Percentiles rank a stretch among this genome's conserved stretches.
Evolutionary conservation across 2,113 vertebrate species (phyloP).

Genomic region (Phylloscopus whistleri): DNA sequence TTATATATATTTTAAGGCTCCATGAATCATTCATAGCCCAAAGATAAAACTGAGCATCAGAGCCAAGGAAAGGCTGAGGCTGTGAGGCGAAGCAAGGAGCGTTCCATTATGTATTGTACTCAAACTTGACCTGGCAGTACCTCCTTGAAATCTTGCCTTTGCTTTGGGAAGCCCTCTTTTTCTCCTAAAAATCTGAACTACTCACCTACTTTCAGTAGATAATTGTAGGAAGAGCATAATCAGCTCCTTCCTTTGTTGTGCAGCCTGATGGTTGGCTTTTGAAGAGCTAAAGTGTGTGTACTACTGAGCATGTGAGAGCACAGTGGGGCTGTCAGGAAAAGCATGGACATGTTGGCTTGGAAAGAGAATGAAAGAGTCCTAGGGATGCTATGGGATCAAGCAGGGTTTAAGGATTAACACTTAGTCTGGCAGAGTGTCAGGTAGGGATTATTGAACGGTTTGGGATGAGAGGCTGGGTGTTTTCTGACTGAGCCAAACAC

Average conservation of each 20-base stretch:
- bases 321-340: not conserved
- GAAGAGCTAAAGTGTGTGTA: not conserved
- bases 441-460: not conserved
- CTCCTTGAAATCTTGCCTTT: not conserved
- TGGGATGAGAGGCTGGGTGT: not conserved
- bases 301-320: not conserved
- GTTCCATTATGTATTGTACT: slow-evolving; percentile 47
- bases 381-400: not conserved
- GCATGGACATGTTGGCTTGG: not conserved
- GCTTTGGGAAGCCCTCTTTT: not conserved
- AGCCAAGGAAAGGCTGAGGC: not conserved
- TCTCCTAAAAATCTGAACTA: not conserved
- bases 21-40: slow-evolving; percentile 73
- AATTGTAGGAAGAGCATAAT: not conserved
- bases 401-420: not conserved
- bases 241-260: not conserved
- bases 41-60: slow-evolving; percentile 56
- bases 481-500: not conserved
- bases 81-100: not conserved
- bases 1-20: slow-evolving; percentile 68
- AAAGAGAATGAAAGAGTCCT: not conserved
- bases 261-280: not conserved
- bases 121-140: slow-evolving; percentile 9
- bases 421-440: not conserved
- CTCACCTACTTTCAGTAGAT: not conserved